A percentile compares a stretch with the other conserved stretches of the same genome.
These are phyloP conservation scores for Platyura marginata DNA, from an alignment of 1,140 invertebrate species.

Conservation along the genomic window DNA sequence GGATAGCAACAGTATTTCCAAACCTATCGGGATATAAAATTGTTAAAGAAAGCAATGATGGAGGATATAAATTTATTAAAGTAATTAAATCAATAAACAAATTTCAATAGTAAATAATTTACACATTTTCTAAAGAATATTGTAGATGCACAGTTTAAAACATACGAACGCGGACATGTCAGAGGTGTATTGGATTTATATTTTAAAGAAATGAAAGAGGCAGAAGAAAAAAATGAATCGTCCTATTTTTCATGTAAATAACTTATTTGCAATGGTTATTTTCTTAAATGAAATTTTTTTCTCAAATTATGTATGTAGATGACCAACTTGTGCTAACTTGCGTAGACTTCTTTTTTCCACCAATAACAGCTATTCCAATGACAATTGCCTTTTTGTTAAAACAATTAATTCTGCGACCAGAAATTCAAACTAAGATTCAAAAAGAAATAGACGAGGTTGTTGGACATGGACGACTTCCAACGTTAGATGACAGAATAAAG, in stretches of 20 bases:
- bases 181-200: conserved; percentile 32
- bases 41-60: conserved; percentile 22
- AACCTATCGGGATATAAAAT: conserved; percentile 30
- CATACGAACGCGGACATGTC: conserved; percentile 23
- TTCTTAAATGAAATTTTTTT: neutral
- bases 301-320: conserved; percentile 19
- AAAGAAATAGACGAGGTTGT: conserved; percentile 49
- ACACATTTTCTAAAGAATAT: conserved; percentile 8
- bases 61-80: conserved; percentile 16
- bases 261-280: neutral
- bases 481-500: conserved; percentile 37
- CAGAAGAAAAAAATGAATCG: conserved; percentile 5
- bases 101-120: neutral
- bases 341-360: conserved; percentile 36
- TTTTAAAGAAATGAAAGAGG: conserved; percentile 28
- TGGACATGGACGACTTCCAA: conserved; percentile 36
- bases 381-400: conserved; percentile 35
- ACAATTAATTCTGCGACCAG: conserved; percentile 38
- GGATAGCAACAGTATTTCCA: conserved; percentile 36
- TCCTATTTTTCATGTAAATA: neutral
- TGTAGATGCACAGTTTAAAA: conserved; percentile 21
- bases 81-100: neutral
- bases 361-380: conserved; percentile 25
- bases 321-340: conserved; percentile 32
- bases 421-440: conserved; percentile 40